A percentile compares a stretch with the other conserved stretches of the same genome.
phyloP scores from a whole-genome alignment of 2,888 invertebrate genomes.

The Eilema depressum region DNA sequence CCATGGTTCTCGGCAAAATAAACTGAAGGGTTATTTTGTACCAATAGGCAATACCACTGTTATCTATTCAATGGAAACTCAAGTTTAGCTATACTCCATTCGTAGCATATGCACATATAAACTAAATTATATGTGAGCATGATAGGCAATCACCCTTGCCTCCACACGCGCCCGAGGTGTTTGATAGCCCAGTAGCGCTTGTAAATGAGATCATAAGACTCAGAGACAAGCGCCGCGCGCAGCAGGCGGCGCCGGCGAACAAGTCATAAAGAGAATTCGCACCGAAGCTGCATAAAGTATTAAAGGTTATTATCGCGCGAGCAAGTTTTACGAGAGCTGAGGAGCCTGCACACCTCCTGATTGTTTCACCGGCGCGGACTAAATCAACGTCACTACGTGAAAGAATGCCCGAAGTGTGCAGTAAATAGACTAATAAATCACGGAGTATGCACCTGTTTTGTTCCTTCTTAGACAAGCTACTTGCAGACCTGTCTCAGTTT shows the following conservation, averaged over 20 bases:
- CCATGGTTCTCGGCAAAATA: neutral
- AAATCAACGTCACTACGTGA: constrained; percentile 6
- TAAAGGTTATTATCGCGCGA: constrained; percentile 23
- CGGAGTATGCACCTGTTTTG: neutral
- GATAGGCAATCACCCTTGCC: neutral
- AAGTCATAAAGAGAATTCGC: constrained; percentile 27
- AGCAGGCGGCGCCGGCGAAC: constrained; percentile 11
- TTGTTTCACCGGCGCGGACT: constrained; percentile 8
- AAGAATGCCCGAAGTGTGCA: neutral
- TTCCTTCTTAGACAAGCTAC: neutral
- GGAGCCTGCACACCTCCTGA: constrained; percentile 18
- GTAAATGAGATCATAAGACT: neutral
- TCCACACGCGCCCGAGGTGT: neutral
- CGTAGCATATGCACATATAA: too few species aligned
- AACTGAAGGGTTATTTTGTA: neutral
- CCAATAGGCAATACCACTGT: neutral
- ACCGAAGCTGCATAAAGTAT: constrained; percentile 29
- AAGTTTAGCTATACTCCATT: too few species aligned
- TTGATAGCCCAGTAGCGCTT: neutral
- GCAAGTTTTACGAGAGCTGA: constrained; percentile 11
- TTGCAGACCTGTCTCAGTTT: neutral
- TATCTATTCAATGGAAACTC: neutral
- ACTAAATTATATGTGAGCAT: too few species aligned
- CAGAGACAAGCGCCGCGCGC: constrained; percentile 9
- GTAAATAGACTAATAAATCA: neutral